Evolutionary conservation across 2,888 invertebrate genomes (phyloP).

Genomic region (Diogma glabrata): DNA sequence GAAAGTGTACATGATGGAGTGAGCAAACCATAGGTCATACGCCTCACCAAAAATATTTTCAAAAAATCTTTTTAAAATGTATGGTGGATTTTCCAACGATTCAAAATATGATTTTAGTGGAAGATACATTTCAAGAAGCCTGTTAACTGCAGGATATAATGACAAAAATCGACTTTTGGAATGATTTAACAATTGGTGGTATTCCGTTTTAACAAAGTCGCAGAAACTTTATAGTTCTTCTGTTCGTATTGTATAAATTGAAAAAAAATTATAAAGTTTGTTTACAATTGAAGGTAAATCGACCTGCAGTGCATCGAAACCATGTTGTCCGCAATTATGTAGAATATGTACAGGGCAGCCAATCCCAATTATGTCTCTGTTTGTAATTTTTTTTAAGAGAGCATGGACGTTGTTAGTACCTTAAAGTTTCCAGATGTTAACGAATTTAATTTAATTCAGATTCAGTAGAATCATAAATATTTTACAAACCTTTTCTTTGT

Average conservation of each 20-base stretch:
- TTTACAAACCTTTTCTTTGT: no score
- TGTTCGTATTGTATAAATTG: not conserved
- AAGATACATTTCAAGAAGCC: not conserved
- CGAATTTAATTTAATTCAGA: no score
- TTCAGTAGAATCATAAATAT: no score
- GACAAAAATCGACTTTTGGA: not conserved
- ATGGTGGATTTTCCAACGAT: not conserved
- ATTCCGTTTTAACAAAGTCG: not conserved
- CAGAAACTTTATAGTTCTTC: conserved; percentile 1
- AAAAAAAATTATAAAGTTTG: not conserved
- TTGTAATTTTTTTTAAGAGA: not conserved
- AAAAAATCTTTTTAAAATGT: not conserved
- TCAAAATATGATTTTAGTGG: not conserved
- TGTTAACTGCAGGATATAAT: not conserved
- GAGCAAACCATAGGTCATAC: no score
- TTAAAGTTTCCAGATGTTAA: not conserved
- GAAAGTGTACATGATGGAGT: not conserved
- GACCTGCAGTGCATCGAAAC: no score
- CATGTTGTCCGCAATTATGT: not conserved
- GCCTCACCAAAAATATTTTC: no score
- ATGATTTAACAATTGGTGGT: not conserved
- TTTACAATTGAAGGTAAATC: not conserved
- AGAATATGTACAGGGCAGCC: not conserved
- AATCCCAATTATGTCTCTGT: not conserved
- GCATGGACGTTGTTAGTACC: not conserved